phyloP scores from a whole-genome alignment of 2,797 vertebrate genomes.

The Gymnothorax reevesii region DNA sequence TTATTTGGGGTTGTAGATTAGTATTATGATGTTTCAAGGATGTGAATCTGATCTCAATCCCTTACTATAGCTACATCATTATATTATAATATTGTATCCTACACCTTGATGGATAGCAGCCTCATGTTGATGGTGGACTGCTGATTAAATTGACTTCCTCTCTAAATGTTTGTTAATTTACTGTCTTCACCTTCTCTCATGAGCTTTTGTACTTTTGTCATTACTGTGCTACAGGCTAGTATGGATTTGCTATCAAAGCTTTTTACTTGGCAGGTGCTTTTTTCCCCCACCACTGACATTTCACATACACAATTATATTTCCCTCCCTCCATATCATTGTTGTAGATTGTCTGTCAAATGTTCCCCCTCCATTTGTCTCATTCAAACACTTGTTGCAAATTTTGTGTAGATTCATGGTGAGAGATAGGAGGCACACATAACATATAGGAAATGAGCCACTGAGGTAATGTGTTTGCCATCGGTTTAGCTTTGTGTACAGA shows the following conservation, averaged over 20 bases:
- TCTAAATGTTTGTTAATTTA: conserved; percentile 20
- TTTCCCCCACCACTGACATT: background rate
- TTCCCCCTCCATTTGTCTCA: background rate
- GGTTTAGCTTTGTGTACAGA: background rate
- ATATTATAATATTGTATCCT: too few species aligned
- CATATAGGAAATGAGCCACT: background rate
- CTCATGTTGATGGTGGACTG: too few species aligned
- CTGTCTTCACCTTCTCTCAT: background rate
- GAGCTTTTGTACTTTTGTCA: background rate
- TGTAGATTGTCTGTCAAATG: background rate
- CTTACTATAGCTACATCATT: too few species aligned
- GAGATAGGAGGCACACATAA: background rate
- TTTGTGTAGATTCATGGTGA: background rate
- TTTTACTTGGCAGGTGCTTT: background rate
- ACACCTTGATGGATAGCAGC: too few species aligned
- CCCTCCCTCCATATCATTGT: background rate
- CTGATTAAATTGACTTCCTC: background rate
- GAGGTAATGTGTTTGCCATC: background rate
- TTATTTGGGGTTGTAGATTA: too few species aligned
- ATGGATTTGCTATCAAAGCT: background rate
- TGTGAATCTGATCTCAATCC: too few species aligned
- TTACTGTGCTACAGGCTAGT: background rate
- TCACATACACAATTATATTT: background rate
- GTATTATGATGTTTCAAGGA: too few species aligned
- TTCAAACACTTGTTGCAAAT: background rate